Conservation (phyloP, 1,140 invertebrate species). For the Leptopilina boulardi region DNA sequence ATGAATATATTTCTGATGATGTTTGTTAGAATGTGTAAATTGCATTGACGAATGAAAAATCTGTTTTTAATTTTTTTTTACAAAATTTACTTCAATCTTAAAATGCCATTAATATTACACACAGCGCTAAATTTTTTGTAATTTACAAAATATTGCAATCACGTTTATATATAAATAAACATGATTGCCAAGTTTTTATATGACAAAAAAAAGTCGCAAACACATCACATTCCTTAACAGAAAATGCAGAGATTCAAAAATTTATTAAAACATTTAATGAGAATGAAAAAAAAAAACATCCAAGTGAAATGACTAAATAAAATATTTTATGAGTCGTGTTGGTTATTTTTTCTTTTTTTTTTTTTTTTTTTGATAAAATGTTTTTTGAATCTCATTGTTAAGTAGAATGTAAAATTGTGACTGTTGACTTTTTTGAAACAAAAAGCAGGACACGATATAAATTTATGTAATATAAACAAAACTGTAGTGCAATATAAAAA, state of each 20-base stretch:
- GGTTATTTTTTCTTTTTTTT: too few species aligned
- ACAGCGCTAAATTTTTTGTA: not conserved
- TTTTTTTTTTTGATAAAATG: too few species aligned
- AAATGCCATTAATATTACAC: constrained; percentile 23
- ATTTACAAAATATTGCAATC: not conserved
- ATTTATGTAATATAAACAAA: not conserved
- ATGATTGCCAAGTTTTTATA: constrained; percentile 1
- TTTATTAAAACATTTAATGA: not conserved
- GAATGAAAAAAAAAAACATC: not conserved
- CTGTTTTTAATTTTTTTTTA: not conserved
- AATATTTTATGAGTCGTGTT: not conserved
- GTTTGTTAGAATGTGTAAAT: too few species aligned
- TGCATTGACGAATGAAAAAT: not conserved
- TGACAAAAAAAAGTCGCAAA: not conserved
- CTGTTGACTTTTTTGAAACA: not conserved
- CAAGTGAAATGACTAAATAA: too few species aligned
- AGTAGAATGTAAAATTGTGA: not conserved
- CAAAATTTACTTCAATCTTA: not conserved
- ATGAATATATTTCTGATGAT: too few species aligned
- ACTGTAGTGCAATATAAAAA: not conserved
- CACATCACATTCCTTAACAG: constrained; percentile 12
- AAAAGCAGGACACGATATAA: not conserved
- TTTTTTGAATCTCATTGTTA: not conserved
- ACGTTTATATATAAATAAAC: not conserved
- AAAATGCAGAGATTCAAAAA: not conserved